Conservation (phyloP, 2,113 vertebrate species). For the Thamnaconus septentrionalis region DNA sequence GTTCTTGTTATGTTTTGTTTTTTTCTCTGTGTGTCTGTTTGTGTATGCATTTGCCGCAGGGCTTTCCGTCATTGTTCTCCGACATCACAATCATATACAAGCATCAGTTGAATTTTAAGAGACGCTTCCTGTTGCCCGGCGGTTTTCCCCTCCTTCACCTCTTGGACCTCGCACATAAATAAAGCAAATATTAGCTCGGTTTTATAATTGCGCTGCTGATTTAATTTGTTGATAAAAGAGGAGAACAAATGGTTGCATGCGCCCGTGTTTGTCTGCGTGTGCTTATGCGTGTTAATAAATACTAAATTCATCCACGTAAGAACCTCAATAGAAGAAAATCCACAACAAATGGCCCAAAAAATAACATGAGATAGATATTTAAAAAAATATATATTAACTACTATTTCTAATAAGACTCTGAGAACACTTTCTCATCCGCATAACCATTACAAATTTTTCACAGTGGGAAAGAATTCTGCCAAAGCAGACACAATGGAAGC, state of each 20-base stretch:
- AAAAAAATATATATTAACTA: no score
- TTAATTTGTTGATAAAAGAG: background rate
- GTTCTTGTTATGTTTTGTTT: slow-evolving; percentile 2
- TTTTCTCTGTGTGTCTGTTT: background rate
- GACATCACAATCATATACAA: slow-evolving; percentile 22
- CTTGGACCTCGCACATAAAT: background rate
- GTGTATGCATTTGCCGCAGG: slow-evolving; percentile 32
- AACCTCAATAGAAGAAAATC: background rate
- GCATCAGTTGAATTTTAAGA: background rate
- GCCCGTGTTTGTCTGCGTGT: background rate
- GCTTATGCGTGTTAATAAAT: background rate
- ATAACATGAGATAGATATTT: no score
- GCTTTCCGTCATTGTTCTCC: slow-evolving; percentile 48
- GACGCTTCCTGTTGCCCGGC: slow-evolving; percentile 21
- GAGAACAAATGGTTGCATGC: background rate
- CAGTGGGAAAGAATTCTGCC: no score
- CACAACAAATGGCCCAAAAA: background rate
- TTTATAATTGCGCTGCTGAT: background rate
- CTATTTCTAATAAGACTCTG: no score
- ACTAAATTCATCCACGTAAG: background rate
- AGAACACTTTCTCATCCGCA: no score
- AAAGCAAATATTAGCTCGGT: slow-evolving; percentile 20
- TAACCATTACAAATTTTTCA: no score
- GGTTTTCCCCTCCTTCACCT: slow-evolving; percentile 6
- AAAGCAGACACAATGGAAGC: no score